These are phyloP conservation scores for Caenorhabditis sp. DNA, from an alignment of 2,888 invertebrate genomes.

Conservation along the genomic window DNA sequence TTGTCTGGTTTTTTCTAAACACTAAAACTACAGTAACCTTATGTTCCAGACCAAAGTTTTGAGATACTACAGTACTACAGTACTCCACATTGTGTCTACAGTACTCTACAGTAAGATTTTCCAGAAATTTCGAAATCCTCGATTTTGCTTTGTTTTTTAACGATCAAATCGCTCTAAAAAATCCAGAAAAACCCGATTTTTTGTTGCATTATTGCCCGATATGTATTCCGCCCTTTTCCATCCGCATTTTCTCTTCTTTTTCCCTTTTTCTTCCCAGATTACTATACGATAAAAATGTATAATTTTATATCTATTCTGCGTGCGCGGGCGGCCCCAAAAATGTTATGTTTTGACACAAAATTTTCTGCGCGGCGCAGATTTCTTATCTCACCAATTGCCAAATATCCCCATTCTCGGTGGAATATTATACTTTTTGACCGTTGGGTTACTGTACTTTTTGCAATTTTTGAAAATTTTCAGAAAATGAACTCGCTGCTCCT, in stretches of 20 bases:
- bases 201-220: not conserved
- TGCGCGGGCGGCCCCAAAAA: no score
- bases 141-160: no score
- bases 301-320: not conserved
- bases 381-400: not conserved
- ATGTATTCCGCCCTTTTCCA: not conserved
- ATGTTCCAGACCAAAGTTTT: no score
- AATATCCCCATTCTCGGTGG: not conserved
- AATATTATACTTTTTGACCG: not conserved
- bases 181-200: conserved; percentile 5
- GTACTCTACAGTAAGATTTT: no score
- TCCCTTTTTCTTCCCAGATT: not conserved
- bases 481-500: not conserved
- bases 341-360: no score
- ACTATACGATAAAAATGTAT: not conserved
- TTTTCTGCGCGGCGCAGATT: not conserved
- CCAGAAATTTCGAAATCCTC: no score
- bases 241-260: not conserved
- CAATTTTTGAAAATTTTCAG: no score
- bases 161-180: not conserved
- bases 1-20: no score
- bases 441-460: no score
- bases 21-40: no score
- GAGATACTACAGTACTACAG: no score
- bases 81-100: no score